Percentiles rank a stretch among this genome's conserved stretches.
These are phyloP conservation scores for Buathra laborator DNA, from an alignment of 2,888 invertebrate genomes.

Conservation along the genomic window DNA sequence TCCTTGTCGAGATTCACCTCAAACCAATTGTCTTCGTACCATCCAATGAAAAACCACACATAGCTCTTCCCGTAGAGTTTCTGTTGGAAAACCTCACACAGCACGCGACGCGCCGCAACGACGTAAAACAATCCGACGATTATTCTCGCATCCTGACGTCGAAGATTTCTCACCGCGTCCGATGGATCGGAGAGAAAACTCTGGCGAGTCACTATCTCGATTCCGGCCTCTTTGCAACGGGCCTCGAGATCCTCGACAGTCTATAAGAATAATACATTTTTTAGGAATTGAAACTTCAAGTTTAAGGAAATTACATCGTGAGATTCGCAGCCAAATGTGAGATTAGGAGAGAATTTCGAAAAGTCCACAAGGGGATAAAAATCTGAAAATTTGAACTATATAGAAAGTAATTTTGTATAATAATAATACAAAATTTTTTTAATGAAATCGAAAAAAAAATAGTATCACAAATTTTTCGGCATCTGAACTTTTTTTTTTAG, in stretches of 20 bases:
- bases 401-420: too few species aligned
- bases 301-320: too few species aligned
- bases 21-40: slow-evolving; percentile 99
- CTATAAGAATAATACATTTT: slow-evolving; percentile 84
- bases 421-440: too few species aligned
- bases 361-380: too few species aligned
- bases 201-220: slow-evolving; percentile 98
- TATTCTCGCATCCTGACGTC: slow-evolving; percentile 98
- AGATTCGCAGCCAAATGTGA: too few species aligned
- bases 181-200: slow-evolving; percentile 98
- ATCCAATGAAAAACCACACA: slow-evolving; percentile 99
- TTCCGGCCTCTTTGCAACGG: slow-evolving; percentile 95
- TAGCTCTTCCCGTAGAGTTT: slow-evolving; percentile 97
- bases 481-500: too few species aligned
- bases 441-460: too few species aligned
- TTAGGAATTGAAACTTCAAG: not conserved
- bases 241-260: slow-evolving; percentile 99
- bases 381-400: too few species aligned
- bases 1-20: slow-evolving; percentile 94
- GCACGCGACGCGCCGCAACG: slow-evolving; percentile 97
- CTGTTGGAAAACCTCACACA: slow-evolving; percentile 98
- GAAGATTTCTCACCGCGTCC: slow-evolving; percentile 97
- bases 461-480: too few species aligned
- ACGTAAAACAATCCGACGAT: slow-evolving; percentile 99
- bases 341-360: too few species aligned